phyloP scores from a whole-genome alignment of 2,797 vertebrate species.

The Podargus strigoides region DNA sequence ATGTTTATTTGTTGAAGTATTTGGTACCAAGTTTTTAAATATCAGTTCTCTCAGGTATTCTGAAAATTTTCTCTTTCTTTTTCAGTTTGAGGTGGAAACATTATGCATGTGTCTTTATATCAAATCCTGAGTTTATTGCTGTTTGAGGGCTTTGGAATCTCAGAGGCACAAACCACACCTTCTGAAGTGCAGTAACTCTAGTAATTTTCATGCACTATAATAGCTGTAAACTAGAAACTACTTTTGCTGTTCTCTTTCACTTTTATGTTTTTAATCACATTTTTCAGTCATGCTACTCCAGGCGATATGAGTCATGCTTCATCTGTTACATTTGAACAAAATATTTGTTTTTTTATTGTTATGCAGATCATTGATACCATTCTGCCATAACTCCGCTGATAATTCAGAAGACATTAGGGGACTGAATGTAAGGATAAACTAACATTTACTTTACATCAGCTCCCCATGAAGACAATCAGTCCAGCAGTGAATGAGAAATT shows the following conservation, averaged over 20 bases:
- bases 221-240: slow-evolving; percentile 17
- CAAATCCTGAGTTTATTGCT: slow-evolving; percentile 7
- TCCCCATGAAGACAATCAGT: slow-evolving; percentile 15
- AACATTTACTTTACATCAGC: slow-evolving; percentile 39
- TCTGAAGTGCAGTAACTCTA: slow-evolving; percentile 3
- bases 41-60: background rate
- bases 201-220: slow-evolving; percentile 18
- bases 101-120: background rate
- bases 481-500: background rate
- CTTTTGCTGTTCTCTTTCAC: slow-evolving; percentile 4
- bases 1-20: background rate
- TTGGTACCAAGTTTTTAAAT: background rate
- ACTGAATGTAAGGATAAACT: slow-evolving; percentile 23
- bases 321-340: slow-evolving; percentile 39
- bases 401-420: slow-evolving; percentile 1
- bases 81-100: background rate
- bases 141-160: slow-evolving; percentile 41
- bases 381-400: slow-evolving; percentile 14
- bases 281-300: slow-evolving; percentile 4
- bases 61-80: background rate
- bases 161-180: slow-evolving; percentile 24
- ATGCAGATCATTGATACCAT: slow-evolving; percentile 12
- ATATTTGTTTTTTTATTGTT: slow-evolving; percentile 45
- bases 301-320: slow-evolving; percentile 20
- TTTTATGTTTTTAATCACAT: slow-evolving; percentile 36